phyloP scores from a whole-genome alignment of 2,888 invertebrate genomes.

The Idaea straminata region DNA sequence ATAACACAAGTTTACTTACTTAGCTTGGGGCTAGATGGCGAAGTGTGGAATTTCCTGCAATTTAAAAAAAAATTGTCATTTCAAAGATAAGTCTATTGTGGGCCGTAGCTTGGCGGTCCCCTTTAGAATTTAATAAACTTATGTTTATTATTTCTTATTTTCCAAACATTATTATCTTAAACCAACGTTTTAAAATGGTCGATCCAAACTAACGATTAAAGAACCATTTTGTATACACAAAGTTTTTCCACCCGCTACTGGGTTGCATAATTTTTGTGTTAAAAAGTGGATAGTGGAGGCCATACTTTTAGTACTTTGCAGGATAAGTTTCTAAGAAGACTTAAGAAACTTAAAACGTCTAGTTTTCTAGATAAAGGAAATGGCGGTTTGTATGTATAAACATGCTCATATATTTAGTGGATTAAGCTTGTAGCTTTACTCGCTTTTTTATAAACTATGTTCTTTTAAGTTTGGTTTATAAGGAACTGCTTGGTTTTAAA shows the following conservation, averaged over 20 bases:
- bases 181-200: slow-evolving; percentile 38
- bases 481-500: no score
- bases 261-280: slow-evolving; percentile 51
- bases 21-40: no score
- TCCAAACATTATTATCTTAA: no score
- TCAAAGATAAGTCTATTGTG: no score
- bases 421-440: not conserved
- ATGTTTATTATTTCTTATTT: no score
- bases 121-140: no score
- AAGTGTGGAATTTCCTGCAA: no score
- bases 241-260: slow-evolving; percentile 39
- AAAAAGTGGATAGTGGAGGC: slow-evolving; percentile 32
- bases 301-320: slow-evolving; percentile 5
- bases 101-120: no score
- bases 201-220: slow-evolving; percentile 56
- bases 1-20: no score
- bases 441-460: not conserved
- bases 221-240: slow-evolving; percentile 43
- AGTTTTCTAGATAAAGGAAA: not conserved
- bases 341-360: not conserved
- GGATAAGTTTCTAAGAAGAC: slow-evolving; percentile 1
- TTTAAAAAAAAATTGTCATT: no score
- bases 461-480: no score
- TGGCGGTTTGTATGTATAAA: not conserved
- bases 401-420: not conserved